phyloP scores from a whole-genome alignment of 2,888 invertebrate species.

The Anodontia alba region DNA sequence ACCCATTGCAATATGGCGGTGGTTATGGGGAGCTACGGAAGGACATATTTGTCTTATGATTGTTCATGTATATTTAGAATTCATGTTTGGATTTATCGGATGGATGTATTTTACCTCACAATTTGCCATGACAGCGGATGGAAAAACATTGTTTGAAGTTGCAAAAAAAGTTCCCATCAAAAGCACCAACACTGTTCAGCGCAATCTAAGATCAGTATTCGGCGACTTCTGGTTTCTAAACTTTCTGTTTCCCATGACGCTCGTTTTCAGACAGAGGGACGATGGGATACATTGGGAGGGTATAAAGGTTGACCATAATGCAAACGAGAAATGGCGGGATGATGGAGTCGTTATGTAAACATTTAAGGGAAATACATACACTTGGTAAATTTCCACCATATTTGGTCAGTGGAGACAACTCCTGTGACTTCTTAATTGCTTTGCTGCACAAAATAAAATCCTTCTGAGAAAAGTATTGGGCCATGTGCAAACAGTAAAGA shows the following conservation, averaged over 20 bases:
- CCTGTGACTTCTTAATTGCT: too few relatives aligned
- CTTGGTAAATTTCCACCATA: too few relatives aligned
- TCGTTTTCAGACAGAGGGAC: slow-evolving; percentile 68
- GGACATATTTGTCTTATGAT: slow-evolving; percentile 48
- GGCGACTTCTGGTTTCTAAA: slow-evolving; percentile 76
- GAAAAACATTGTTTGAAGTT: slow-evolving; percentile 68
- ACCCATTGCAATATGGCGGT: slow-evolving; percentile 51
- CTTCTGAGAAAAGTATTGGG: too few relatives aligned
- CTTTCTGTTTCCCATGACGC: slow-evolving; percentile 73
- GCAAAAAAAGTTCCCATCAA: slow-evolving; percentile 63
- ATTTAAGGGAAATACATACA: too few relatives aligned
- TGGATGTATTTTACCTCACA: slow-evolving; percentile 62
- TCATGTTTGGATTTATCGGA: slow-evolving; percentile 55
- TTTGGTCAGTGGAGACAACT: too few relatives aligned
- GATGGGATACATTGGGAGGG: slow-evolving; percentile 71
- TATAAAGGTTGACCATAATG: slow-evolving; percentile 55
- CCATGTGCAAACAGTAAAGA: too few relatives aligned
- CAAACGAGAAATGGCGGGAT: background rate
- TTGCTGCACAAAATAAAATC: too few relatives aligned
- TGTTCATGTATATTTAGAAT: slow-evolving; percentile 61
- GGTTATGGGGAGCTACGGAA: slow-evolving; percentile 46
- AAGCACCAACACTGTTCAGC: slow-evolving; percentile 46
- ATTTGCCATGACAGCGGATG: slow-evolving; percentile 51
- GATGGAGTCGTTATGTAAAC: background rate
- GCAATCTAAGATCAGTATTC: slow-evolving; percentile 73